Evolutionary conservation across 2,113 vertebrate genomes (phyloP).

Genomic region (Phrynocephalus versicolor): DNA sequence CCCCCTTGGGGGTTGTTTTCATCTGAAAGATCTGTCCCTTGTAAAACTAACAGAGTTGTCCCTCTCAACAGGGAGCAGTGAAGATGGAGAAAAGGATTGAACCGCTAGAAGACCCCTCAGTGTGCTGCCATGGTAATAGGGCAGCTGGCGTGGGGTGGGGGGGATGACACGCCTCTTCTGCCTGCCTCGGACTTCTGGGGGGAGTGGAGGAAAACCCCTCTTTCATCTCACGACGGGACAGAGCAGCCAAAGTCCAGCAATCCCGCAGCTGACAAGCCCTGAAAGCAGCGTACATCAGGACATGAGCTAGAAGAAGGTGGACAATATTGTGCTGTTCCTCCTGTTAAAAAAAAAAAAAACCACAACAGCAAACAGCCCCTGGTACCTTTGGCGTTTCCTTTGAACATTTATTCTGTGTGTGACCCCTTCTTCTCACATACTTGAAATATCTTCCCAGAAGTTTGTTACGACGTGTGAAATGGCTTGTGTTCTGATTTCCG

Average conservation of each 20-base stretch:
- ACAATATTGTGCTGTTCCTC: slow-evolving; percentile 54
- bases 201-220: background rate
- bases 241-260: slow-evolving; percentile 33
- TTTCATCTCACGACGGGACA: slow-evolving; percentile 29
- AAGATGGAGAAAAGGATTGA: slow-evolving; percentile 96
- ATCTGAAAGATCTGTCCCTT: background rate
- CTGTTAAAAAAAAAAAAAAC: slow-evolving; percentile 48
- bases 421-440: slow-evolving; percentile 45
- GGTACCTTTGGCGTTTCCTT: slow-evolving; percentile 67
- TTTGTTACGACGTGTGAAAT: slow-evolving; percentile 59
- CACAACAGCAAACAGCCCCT: too few species aligned
- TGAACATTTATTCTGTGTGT: slow-evolving; percentile 42
- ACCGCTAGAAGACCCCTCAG: background rate
- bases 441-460: slow-evolving; percentile 56
- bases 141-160: background rate
- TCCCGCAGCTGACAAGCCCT: slow-evolving; percentile 42
- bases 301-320: slow-evolving; percentile 64
- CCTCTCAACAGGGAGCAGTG: slow-evolving; percentile 88
- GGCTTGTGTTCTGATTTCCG: slow-evolving; percentile 52
- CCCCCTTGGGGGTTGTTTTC: background rate
- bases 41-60: slow-evolving; percentile 30
- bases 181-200: background rate
- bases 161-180: slow-evolving; percentile 2
- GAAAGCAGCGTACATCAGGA: slow-evolving; percentile 56
- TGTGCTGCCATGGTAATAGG: background rate